A percentile compares a stretch with the other conserved stretches of the same genome.
These are phyloP conservation scores for Vandiemenella viatica DNA, from an alignment of 2,888 invertebrate species.

Conservation along the genomic window DNA sequence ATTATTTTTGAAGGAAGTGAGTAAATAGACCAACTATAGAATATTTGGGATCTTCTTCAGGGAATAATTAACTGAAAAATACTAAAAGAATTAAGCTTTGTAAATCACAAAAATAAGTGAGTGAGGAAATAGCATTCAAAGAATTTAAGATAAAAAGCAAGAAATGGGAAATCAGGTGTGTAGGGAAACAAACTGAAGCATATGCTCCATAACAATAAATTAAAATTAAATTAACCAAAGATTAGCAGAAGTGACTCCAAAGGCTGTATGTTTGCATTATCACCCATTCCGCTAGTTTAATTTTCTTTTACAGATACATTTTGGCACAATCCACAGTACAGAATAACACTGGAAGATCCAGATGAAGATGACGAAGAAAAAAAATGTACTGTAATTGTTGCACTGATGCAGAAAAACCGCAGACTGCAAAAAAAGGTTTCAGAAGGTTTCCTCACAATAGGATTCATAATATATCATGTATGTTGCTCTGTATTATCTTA, in stretches of 20 bases:
- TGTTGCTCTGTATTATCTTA: conserved; percentile 13
- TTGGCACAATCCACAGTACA: conserved; percentile 36
- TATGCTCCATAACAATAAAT: too few species aligned
- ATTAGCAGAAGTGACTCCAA: neutral
- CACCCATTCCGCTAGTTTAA: too few species aligned
- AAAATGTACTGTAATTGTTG: conserved; percentile 34
- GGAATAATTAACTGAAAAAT: too few species aligned
- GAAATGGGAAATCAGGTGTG: too few species aligned
- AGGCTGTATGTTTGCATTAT: neutral
- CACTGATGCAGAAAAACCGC: conserved; percentile 36
- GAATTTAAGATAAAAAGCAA: too few species aligned
- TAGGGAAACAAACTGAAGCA: neutral
- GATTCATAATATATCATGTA: conserved; percentile 38
- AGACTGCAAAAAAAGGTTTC: conserved; percentile 31
- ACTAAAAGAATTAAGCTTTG: too few species aligned
- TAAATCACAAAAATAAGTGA: too few species aligned
- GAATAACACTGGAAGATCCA: conserved; percentile 30
- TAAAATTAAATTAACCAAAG: neutral
- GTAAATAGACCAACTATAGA: too few species aligned
- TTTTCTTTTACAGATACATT: conserved; percentile 28
- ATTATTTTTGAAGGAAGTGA: too few species aligned
- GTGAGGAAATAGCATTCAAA: neutral
- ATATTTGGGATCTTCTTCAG: too few species aligned
- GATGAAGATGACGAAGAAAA: conserved; percentile 32
- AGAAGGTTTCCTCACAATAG: conserved; percentile 38